These are phyloP conservation scores for Pachycephala philippinensis DNA, from an alignment of 2,113 vertebrate species.

Conservation along the genomic window DNA sequence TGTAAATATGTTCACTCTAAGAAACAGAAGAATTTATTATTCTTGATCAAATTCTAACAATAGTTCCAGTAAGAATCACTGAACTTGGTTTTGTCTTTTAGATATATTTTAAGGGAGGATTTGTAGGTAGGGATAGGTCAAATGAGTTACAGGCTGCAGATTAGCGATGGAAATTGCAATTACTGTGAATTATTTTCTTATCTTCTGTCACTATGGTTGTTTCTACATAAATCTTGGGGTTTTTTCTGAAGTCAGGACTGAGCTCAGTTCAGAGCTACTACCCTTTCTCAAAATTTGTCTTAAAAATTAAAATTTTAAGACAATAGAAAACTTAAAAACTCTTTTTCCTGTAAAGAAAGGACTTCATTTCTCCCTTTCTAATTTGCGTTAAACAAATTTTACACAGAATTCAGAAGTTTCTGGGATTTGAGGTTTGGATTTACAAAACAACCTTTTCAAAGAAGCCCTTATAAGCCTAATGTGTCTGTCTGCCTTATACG, in stretches of 20 bases:
- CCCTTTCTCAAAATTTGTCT: not conserved
- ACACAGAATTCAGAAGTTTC: not conserved
- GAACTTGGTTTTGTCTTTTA: not conserved
- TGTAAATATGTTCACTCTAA: not conserved
- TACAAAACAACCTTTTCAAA: not conserved
- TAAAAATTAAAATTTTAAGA: not conserved
- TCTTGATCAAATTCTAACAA: not conserved
- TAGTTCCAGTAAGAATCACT: not conserved
- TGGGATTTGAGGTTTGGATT: not conserved
- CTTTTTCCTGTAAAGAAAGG: not conserved
- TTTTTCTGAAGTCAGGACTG: not conserved
- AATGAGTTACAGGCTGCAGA: not conserved
- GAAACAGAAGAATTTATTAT: not conserved
- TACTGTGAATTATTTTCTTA: not conserved
- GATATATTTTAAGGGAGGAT: not conserved
- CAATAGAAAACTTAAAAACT: not conserved
- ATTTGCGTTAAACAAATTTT: not conserved
- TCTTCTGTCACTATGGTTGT: not conserved
- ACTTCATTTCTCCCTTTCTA: not conserved
- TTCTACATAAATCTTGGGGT: not conserved
- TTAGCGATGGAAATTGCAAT: not conserved
- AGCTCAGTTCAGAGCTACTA: not conserved
- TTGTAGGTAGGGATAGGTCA: not conserved
- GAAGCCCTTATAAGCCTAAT: not conserved
- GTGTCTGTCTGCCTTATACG: not conserved